A percentile compares a stretch with the other conserved stretches of the same genome.
Conservation (phyloP, 2,888 invertebrate species). For the Meteorus colon region DNA sequence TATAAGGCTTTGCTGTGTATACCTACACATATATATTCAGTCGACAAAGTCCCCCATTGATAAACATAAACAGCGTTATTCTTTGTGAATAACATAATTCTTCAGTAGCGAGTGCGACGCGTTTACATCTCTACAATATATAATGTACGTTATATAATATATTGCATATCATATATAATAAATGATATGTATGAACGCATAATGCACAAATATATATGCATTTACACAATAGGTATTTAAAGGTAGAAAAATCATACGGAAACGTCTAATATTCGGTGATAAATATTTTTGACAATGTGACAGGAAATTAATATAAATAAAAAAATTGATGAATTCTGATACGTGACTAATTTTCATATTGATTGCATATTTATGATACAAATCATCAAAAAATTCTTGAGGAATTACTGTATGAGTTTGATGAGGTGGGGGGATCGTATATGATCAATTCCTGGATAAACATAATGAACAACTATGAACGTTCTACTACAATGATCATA, state of each 20-base stretch:
- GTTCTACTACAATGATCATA: too few relatives aligned
- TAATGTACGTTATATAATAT: conserved; percentile 2
- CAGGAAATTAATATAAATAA: background rate
- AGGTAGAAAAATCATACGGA: background rate
- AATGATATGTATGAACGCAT: background rate
- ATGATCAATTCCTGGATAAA: too few relatives aligned
- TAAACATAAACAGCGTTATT: conserved; percentile 31
- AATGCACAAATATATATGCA: background rate
- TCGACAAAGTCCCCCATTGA: conserved; percentile 29
- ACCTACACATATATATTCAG: background rate
- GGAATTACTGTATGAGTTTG: too few relatives aligned
- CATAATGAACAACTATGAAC: too few relatives aligned
- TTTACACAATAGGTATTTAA: background rate
- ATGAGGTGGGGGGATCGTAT: too few relatives aligned
- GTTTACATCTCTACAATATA: background rate
- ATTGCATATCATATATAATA: background rate
- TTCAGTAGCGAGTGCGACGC: conserved; percentile 11
- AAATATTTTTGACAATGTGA: background rate
- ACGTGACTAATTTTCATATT: too few relatives aligned
- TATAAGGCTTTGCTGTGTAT: background rate
- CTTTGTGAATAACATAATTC: conserved; percentile 10
- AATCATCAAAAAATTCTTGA: too few relatives aligned
- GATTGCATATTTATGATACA: too few relatives aligned
- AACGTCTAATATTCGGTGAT: background rate
- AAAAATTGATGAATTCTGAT: too few relatives aligned